These are phyloP conservation scores for Cephus runcator DNA, from an alignment of 2,888 invertebrate species.

Conservation along the genomic window DNA sequence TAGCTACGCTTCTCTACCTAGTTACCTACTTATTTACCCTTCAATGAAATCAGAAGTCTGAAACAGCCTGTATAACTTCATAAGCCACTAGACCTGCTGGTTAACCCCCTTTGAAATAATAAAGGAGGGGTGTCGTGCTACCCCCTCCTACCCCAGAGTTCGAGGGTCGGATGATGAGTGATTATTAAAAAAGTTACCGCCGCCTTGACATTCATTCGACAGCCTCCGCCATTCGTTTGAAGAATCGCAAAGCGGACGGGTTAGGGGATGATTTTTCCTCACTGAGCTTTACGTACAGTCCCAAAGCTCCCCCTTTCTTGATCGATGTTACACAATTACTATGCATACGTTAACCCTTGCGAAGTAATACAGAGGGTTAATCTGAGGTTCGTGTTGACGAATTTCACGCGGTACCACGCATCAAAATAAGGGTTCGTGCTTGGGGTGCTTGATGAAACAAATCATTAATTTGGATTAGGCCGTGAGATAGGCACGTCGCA, in stretches of 20 bases:
- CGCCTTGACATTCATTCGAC: slow-evolving; percentile 14
- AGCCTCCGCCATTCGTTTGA: background rate
- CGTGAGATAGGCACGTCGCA: background rate
- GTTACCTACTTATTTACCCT: background rate
- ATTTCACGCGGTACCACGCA: background rate
- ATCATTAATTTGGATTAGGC: background rate
- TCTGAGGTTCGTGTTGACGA: background rate
- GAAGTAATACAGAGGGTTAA: background rate
- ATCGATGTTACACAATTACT: background rate
- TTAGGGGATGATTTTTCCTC: background rate
- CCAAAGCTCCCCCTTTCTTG: background rate
- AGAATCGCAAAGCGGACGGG: background rate
- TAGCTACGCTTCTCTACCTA: background rate
- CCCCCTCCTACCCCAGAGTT: background rate
- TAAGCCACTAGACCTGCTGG: slow-evolving; percentile 17
- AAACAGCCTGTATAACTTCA: background rate
- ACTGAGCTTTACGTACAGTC: background rate
- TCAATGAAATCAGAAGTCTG: background rate
- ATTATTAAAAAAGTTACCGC: slow-evolving; percentile 29
- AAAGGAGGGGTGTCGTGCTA: background rate
- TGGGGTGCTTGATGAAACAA: background rate
- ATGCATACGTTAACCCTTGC: background rate
- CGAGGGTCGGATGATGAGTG: slow-evolving; percentile 17
- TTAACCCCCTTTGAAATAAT: slow-evolving; percentile 6
- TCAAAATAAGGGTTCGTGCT: background rate